A percentile compares a stretch with the other conserved stretches of the same genome.
Evolutionary conservation across 2,113 vertebrate species (phyloP).

Genomic region (Dascyllus trimaculatus): DNA sequence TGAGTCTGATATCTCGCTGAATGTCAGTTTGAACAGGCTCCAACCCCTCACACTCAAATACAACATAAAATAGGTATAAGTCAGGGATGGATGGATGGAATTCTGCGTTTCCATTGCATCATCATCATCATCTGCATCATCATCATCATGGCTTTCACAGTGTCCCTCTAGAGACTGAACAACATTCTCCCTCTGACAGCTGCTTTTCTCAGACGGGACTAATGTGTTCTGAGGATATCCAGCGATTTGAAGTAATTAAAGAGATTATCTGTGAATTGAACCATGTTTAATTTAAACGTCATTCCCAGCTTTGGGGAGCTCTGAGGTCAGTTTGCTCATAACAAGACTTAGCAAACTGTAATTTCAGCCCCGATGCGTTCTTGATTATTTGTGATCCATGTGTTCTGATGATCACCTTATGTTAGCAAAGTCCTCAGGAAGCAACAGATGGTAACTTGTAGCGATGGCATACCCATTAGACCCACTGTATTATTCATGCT

Average conservation of each 20-base stretch:
- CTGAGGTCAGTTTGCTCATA: neutral
- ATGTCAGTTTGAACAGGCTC: too few relatives aligned
- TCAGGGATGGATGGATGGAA: too few relatives aligned
- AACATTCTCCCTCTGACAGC: neutral
- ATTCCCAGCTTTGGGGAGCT: neutral
- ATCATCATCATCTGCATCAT: neutral
- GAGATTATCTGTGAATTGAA: neutral
- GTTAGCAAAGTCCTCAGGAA: neutral
- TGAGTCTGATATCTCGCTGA: neutral
- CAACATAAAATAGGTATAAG: too few relatives aligned
- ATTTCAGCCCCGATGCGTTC: neutral
- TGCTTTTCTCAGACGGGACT: constrained; percentile 9
- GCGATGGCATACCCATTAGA: neutral
- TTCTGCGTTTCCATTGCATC: too few relatives aligned
- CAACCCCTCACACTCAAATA: too few relatives aligned
- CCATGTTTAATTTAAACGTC: too few relatives aligned
- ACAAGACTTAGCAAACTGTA: neutral
- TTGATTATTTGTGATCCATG: neutral
- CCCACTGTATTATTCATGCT: neutral
- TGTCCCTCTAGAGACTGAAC: constrained; percentile 7
- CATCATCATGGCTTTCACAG: constrained; percentile 4
- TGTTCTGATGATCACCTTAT: neutral
- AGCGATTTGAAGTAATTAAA: constrained; percentile 5
- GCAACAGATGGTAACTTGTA: too few relatives aligned
- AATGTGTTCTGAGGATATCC: neutral